These are phyloP conservation scores for Macrotrachela quadricornifera DNA, from an alignment of 1,140 invertebrate genomes.

Conservation along the genomic window DNA sequence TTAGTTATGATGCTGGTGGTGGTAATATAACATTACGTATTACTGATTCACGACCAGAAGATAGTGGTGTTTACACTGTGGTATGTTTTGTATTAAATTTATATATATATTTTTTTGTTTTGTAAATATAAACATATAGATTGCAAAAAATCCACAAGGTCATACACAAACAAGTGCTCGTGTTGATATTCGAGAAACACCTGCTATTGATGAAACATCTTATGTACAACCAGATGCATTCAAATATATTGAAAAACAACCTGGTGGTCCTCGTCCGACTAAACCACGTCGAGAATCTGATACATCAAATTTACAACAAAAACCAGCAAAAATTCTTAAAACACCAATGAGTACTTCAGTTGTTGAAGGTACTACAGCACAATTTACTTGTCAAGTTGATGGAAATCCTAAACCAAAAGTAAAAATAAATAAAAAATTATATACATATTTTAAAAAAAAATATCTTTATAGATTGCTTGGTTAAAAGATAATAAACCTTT, in stretches of 20 bases:
- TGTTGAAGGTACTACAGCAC: constrained; percentile 16
- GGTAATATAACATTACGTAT: constrained; percentile 35
- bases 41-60: constrained; percentile 40
- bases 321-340: background rate
- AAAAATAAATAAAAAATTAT: constrained; percentile 10
- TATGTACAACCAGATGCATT: constrained; percentile 5
- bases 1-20: background rate
- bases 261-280: background rate
- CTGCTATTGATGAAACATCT: constrained; percentile 3
- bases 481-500: constrained; percentile 4
- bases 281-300: background rate
- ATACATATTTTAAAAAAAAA: too few species aligned
- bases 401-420: constrained; percentile 25
- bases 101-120: too few species aligned
- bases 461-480: background rate
- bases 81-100: constrained; percentile 11
- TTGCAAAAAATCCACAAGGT: background rate
- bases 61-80: constrained; percentile 55
- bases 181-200: background rate
- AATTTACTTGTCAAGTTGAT: constrained; percentile 19
- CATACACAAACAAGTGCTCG: background rate
- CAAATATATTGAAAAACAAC: constrained; percentile 4
- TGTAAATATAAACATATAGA: too few species aligned
- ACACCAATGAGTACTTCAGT: background rate
- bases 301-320: background rate